Evolutionary conservation across 2,888 invertebrate genomes (phyloP).

Genomic region (Leptopilina myrica): DNA sequence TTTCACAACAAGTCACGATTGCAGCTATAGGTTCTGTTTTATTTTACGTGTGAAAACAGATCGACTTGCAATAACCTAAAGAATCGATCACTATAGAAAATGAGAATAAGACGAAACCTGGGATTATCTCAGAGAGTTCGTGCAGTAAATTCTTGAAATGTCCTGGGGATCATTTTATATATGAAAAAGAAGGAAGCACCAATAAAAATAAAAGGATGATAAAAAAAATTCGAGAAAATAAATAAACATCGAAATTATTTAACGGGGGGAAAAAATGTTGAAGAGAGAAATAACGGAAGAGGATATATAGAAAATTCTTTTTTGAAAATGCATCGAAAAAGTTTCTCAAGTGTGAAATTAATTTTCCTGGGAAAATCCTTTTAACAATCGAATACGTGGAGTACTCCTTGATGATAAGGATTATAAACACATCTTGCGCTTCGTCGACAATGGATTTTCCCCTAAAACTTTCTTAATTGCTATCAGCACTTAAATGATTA

Average conservation of each 20-base stretch:
- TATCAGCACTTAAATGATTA: no score
- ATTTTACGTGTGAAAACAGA: neutral
- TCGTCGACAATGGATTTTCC: neutral
- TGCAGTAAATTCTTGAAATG: conserved; percentile 1
- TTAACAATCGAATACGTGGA: neutral
- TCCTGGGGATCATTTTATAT: conserved; percentile 3
- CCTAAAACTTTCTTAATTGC: neutral
- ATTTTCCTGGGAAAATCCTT: neutral
- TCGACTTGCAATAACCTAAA: neutral
- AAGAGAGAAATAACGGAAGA: neutral
- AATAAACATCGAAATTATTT: conserved; percentile 19
- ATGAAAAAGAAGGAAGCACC: neutral
- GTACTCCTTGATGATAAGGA: conserved; percentile 2
- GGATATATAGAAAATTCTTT: neutral
- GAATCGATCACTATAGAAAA: neutral
- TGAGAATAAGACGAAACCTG: conserved; percentile 11
- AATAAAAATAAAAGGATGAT: neutral
- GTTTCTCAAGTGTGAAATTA: conserved; percentile 16
- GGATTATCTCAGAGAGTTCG: conserved; percentile 13
- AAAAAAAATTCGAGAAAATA: neutral
- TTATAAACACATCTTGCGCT: conserved; percentile 3
- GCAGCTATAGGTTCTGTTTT: neutral
- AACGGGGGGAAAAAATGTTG: neutral
- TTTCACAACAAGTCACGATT: neutral
- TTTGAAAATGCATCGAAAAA: neutral